Conservation (phyloP, 2,113 vertebrate genomes). For the Pipra filicauda region DNA sequence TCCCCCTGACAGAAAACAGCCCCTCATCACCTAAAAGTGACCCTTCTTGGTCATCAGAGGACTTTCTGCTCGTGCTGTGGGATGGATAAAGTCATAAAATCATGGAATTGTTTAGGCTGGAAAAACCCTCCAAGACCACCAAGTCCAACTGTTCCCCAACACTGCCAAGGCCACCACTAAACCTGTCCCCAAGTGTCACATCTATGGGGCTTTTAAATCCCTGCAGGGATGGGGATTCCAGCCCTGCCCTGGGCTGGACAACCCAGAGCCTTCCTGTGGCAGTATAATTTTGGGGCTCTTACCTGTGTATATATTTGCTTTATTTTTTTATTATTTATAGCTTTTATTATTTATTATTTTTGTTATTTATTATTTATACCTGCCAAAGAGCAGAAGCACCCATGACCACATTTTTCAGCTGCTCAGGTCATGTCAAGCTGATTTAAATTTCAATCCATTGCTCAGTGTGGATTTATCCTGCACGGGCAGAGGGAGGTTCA, state of each 20-base stretch:
- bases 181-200: background rate
- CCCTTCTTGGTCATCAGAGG: fast-evolving
- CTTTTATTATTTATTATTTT: background rate
- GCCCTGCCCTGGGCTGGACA: background rate
- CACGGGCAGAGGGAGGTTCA: background rate
- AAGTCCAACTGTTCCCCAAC: background rate
- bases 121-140: background rate
- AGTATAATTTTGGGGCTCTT: background rate
- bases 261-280: background rate
- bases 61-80: background rate
- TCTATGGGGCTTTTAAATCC: background rate
- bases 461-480: background rate
- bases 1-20: background rate
- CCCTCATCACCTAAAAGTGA: background rate
- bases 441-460: background rate
- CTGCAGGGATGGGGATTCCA: background rate
- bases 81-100: background rate
- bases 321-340: background rate
- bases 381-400: background rate
- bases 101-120: background rate
- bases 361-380: background rate
- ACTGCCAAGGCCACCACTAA: background rate
- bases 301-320: background rate
- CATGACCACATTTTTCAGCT: background rate
- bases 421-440: background rate